Conservation (phyloP, 2,797 vertebrate species). For the Notolepis coatsorum region DNA sequence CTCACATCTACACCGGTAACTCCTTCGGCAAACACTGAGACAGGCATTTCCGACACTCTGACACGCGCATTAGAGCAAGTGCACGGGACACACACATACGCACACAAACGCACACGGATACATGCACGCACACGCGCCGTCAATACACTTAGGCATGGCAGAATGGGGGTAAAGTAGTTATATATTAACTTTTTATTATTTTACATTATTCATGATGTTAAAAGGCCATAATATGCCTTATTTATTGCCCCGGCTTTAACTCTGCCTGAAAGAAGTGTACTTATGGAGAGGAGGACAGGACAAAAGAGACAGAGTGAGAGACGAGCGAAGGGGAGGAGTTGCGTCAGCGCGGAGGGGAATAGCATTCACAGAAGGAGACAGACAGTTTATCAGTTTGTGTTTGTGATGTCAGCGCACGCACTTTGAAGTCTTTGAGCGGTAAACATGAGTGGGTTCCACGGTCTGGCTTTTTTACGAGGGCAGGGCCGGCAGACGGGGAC, state of each 20-base stretch:
- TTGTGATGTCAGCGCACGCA: slow-evolving; percentile 57
- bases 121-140: slow-evolving; percentile 2
- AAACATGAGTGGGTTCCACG: slow-evolving; percentile 56
- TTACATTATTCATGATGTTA: slow-evolving; percentile 84
- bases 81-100: background rate
- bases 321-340: slow-evolving; percentile 11
- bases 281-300: slow-evolving; percentile 37
- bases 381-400: slow-evolving; percentile 76
- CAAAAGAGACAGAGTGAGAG: background rate
- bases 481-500: slow-evolving; percentile 57
- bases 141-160: slow-evolving; percentile 77
- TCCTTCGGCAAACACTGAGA: slow-evolving; percentile 75
- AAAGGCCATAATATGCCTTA: slow-evolving; percentile 83
- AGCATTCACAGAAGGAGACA: slow-evolving; percentile 57
- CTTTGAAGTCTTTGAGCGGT: slow-evolving; percentile 73
- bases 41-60: slow-evolving; percentile 59
- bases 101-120: slow-evolving; percentile 20
- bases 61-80: slow-evolving; percentile 57
- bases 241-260: slow-evolving; percentile 74
- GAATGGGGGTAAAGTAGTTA: slow-evolving; percentile 81
- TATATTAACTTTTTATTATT: slow-evolving; percentile 85
- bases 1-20: slow-evolving; percentile 70
- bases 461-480: slow-evolving; percentile 58
- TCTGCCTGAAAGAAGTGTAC: slow-evolving; percentile 58
- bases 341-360: slow-evolving; percentile 44